Percentiles rank a stretch among this genome's conserved stretches.
phyloP scores from a whole-genome alignment of 2,797 vertebrate species.

The Fringilla coelebs region DNA sequence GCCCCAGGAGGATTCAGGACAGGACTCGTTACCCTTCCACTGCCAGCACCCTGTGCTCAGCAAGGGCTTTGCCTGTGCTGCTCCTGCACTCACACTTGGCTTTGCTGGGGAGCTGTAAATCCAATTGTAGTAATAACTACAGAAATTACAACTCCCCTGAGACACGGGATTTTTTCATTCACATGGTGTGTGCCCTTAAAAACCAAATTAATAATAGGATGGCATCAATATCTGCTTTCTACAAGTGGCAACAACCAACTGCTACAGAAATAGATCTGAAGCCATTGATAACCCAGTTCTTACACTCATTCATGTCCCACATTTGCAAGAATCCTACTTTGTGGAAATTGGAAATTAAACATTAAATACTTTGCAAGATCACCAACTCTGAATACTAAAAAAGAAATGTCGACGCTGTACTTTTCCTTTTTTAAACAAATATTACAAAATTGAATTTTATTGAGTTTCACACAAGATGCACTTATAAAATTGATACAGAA shows the following conservation, averaged over 20 bases:
- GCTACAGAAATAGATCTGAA: neutral
- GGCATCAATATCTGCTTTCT: neutral
- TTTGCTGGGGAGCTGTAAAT: neutral
- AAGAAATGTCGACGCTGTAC: constrained; percentile 54
- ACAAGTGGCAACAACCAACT: neutral
- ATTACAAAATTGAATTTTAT: constrained; percentile 84
- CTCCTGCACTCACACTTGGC: neutral
- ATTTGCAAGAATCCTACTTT: neutral
- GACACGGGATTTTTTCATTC: neutral
- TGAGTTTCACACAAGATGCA: constrained; percentile 83
- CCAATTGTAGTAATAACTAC: neutral
- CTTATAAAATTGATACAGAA: constrained; percentile 84
- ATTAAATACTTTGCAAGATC: neutral
- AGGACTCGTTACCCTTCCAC: no score
- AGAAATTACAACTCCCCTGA: neutral
- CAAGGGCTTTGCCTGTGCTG: neutral
- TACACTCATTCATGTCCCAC: rapidly evolving
- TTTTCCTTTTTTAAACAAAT: constrained; percentile 76
- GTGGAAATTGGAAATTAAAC: neutral
- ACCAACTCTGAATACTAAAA: neutral
- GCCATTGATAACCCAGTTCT: neutral
- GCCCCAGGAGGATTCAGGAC: neutral
- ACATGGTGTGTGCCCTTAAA: neutral
- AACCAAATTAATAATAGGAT: neutral
- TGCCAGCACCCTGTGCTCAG: neutral